Evolutionary conservation across 2,113 vertebrate genomes (phyloP).

Genomic region (Tragelaphus buxtoni): DNA sequence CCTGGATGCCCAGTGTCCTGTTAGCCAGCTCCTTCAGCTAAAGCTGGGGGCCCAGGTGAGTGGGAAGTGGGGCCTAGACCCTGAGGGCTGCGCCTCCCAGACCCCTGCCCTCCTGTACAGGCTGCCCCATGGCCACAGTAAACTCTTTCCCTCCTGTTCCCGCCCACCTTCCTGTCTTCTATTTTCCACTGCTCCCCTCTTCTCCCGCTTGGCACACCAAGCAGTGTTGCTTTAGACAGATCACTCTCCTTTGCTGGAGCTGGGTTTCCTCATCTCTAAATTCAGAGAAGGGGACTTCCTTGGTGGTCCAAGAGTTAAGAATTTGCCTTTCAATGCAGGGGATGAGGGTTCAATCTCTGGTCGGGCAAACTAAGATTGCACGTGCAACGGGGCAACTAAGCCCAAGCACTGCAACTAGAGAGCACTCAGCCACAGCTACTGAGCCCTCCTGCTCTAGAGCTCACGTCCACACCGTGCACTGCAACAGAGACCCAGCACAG

Average conservation of each 20-base stretch:
- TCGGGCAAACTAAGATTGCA: background rate
- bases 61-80: background rate
- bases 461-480: background rate
- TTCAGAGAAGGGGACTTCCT: background rate
- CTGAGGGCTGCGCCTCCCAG: background rate
- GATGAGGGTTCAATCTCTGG: background rate
- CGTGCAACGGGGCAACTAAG: background rate
- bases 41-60: conserved; percentile 94
- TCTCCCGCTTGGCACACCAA: background rate
- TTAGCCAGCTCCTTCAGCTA: conserved; percentile 86
- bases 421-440: background rate
- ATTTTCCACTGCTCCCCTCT: background rate
- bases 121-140: background rate
- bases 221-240: background rate
- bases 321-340: background rate
- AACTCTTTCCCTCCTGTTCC: background rate
- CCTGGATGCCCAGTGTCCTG: conserved; percentile 92
- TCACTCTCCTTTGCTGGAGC: background rate
- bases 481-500: background rate
- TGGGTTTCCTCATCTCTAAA: background rate
- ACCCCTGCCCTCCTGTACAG: background rate
- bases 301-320: background rate
- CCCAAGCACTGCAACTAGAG: background rate
- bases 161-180: background rate
- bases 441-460: background rate